Conservation (phyloP, 2,888 invertebrate genomes). For the Sarcophaga caerulescens region DNA sequence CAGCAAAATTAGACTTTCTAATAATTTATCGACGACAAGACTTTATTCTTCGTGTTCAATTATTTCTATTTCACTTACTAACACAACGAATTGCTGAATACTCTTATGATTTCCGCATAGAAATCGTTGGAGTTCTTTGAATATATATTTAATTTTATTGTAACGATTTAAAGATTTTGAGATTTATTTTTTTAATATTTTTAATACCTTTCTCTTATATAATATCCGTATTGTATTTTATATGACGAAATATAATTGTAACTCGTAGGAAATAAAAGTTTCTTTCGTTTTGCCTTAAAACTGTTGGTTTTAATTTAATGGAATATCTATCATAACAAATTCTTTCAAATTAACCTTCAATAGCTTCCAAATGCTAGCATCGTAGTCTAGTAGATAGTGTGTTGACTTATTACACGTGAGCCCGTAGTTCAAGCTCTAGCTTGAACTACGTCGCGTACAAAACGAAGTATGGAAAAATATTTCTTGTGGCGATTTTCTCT, state of each 20-base stretch:
- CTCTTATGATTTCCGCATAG: constrained; percentile 9
- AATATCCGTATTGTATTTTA: background rate
- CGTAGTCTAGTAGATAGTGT: no score
- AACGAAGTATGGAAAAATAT: no score
- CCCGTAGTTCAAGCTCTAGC: no score
- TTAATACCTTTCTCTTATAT: constrained; percentile 7
- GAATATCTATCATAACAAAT: no score
- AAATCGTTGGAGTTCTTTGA: constrained; percentile 24
- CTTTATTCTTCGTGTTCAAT: constrained; percentile 66
- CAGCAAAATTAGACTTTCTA: constrained; percentile 27
- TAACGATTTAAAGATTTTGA: constrained; percentile 52
- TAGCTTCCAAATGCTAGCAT: no score
- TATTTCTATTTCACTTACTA: constrained; percentile 26
- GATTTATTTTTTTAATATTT: constrained; percentile 52
- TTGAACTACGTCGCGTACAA: no score
- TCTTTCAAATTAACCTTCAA: no score
- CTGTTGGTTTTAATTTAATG: background rate
- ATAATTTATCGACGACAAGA: constrained; percentile 48
- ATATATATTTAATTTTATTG: constrained; percentile 1
- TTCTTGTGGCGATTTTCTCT: no score
- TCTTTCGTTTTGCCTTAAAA: constrained; percentile 48
- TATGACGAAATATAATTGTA: constrained; percentile 35
- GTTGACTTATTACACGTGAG: no score
- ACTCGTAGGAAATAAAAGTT: constrained; percentile 56
- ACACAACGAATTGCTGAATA: constrained; percentile 52